phyloP scores from a whole-genome alignment of 2,797 vertebrate genomes.

The Chromobotia macracanthus region DNA sequence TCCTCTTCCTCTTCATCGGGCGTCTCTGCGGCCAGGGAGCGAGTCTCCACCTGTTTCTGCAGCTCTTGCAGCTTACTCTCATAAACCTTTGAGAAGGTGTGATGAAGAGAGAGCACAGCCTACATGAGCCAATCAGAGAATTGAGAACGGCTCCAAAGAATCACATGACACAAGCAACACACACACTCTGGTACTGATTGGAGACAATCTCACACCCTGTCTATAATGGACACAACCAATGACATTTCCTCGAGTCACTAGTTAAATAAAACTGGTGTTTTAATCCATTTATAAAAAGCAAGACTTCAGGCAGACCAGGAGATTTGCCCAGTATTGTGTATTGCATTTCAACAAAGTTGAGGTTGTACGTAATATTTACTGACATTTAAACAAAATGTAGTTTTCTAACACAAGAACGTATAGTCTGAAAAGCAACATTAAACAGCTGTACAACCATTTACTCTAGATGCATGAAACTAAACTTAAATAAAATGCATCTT shows the following conservation, averaged over 20 bases:
- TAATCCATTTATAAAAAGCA: background rate
- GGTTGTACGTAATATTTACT: background rate
- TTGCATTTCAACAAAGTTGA: background rate
- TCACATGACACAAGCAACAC: background rate
- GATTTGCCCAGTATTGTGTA: background rate
- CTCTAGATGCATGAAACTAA: background rate
- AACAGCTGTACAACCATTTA: background rate
- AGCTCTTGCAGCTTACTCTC: constrained; percentile 97
- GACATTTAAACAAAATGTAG: background rate
- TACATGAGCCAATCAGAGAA: constrained; percentile 53
- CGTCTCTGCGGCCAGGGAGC: constrained; percentile 91
- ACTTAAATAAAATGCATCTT: no score
- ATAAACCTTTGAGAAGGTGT: constrained; percentile 84
- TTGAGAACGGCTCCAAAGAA: background rate
- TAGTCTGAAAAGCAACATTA: background rate
- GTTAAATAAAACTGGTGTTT: background rate
- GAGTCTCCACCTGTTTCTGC: constrained; percentile 97
- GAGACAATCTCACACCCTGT: no score
- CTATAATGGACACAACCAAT: background rate
- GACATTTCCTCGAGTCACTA: background rate
- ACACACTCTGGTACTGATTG: background rate
- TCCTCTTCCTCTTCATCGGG: constrained; percentile 94
- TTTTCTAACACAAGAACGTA: background rate
- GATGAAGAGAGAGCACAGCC: constrained; percentile 62
- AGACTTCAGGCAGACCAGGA: no score